These are phyloP conservation scores for Dipodomys spectabilis DNA, from an alignment of 2,113 vertebrate species.

Conservation along the genomic window DNA sequence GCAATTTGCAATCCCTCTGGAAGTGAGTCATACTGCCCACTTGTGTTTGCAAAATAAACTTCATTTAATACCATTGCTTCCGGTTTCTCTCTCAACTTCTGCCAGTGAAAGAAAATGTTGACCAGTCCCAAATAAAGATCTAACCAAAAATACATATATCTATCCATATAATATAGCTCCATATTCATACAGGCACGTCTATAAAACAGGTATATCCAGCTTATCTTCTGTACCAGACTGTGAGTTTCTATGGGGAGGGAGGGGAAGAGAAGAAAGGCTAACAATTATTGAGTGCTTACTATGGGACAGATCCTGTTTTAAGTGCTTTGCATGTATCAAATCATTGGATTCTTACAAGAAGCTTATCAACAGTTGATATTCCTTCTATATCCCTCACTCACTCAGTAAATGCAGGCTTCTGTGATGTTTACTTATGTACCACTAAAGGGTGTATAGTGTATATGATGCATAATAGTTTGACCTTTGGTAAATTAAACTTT, in stretches of 20 bases:
- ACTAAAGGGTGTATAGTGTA: not conserved
- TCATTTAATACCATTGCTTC: conserved; percentile 27
- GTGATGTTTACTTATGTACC: not conserved
- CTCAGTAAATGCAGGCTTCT: not conserved
- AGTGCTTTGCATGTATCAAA: not conserved
- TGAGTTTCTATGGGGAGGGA: not conserved
- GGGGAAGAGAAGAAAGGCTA: not conserved
- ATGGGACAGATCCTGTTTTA: not conserved
- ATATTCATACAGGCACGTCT: not conserved
- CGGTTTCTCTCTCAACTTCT: not conserved
- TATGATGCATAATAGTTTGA: not conserved
- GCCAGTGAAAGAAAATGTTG: conserved; percentile 31
- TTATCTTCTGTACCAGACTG: not conserved
- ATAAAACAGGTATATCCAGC: not conserved
- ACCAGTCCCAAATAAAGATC: not conserved
- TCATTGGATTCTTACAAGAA: not conserved
- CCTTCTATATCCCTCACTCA: not conserved
- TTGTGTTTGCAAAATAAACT: conserved; percentile 41
- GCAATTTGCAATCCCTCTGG: not conserved
- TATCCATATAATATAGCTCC: not conserved
- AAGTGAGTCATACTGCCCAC: conserved; percentile 3
- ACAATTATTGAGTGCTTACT: not conserved
- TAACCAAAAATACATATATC: not conserved
- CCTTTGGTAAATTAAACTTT: not conserved
- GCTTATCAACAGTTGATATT: not conserved